Evolutionary conservation across 2,113 vertebrate genomes (phyloP).

Genomic region (Collichthys lucidus): DNA sequence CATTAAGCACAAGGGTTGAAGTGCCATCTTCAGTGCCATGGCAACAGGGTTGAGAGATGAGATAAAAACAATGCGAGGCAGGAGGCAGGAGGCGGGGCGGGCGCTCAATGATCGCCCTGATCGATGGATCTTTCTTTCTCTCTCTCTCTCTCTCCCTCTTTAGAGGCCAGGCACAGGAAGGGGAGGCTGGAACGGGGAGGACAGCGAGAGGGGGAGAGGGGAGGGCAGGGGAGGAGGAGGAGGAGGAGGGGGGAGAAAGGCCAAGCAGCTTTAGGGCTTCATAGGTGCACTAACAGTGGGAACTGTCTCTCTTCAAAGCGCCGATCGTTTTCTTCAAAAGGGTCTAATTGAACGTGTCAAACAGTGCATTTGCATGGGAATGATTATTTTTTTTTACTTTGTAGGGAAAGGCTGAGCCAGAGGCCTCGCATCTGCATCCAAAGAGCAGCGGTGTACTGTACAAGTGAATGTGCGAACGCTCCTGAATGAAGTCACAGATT

Average conservation of each 20-base stretch:
- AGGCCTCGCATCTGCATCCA: constrained; percentile 11
- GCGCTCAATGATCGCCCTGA: constrained; percentile 82
- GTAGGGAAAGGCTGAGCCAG: constrained; percentile 31
- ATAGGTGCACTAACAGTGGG: constrained; percentile 72
- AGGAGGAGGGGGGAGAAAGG: constrained; percentile 49
- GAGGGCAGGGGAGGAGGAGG: constrained; percentile 40
- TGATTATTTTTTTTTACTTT: constrained; percentile 61
- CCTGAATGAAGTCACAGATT: constrained; percentile 14
- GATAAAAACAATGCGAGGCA: constrained; percentile 85
- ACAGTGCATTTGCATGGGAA: constrained; percentile 65
- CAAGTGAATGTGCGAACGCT: neutral
- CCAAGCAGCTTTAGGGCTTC: constrained; percentile 60
- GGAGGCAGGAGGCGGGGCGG: constrained; percentile 76
- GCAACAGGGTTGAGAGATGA: constrained; percentile 87
- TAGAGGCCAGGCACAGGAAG: constrained; percentile 66
- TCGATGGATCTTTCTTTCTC: constrained; percentile 77
- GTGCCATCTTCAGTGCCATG: constrained; percentile 87
- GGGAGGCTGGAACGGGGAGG: constrained; percentile 51
- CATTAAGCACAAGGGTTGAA: constrained; percentile 88
- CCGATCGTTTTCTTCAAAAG: constrained; percentile 70
- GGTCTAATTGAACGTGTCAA: constrained; percentile 72
- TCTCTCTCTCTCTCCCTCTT: constrained; percentile 19
- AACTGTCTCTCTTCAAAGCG: constrained; percentile 69
- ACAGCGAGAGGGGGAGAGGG: constrained; percentile 7
- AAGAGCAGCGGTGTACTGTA: constrained; percentile 8